Percentiles rank a stretch among this genome's conserved stretches.
Conservation (phyloP, 2,888 invertebrate genomes). For the Eupsilia transversa region DNA sequence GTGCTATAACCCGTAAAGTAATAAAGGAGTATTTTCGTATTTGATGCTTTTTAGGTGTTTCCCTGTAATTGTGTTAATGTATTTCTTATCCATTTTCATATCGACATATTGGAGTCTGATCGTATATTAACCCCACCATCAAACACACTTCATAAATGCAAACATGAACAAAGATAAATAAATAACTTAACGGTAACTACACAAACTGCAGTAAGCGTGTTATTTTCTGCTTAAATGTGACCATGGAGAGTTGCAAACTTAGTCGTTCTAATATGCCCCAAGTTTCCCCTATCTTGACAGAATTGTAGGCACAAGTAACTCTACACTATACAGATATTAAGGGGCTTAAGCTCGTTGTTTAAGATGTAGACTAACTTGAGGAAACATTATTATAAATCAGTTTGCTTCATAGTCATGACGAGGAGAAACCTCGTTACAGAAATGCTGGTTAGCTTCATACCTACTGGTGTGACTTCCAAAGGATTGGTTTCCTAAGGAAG, state of each 20-base stretch:
- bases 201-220: slow-evolving; percentile 36
- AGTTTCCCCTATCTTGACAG: slow-evolving; percentile 50
- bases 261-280: slow-evolving; percentile 37
- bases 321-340: slow-evolving; percentile 7
- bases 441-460: background rate
- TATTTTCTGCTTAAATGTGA: slow-evolving; percentile 48
- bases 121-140: background rate
- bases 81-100: too few relatives aligned
- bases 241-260: slow-evolving; percentile 46
- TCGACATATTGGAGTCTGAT: background rate
- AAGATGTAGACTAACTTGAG: background rate
- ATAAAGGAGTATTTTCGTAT: background rate
- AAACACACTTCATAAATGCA: background rate
- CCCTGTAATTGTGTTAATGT: background rate
- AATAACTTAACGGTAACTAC: slow-evolving; percentile 6
- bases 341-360: slow-evolving; percentile 19
- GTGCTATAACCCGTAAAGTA: too few relatives aligned
- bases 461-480: background rate
- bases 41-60: background rate
- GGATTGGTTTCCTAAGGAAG: background rate
- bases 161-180: slow-evolving; percentile 3
- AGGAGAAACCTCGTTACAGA: background rate
- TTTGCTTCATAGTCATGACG: background rate
- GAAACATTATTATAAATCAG: background rate
- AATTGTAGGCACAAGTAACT: slow-evolving; percentile 39